These are phyloP conservation scores for Acrocephalus scirpaceus DNA, from an alignment of 2,797 vertebrate genomes.

Conservation along the genomic window DNA sequence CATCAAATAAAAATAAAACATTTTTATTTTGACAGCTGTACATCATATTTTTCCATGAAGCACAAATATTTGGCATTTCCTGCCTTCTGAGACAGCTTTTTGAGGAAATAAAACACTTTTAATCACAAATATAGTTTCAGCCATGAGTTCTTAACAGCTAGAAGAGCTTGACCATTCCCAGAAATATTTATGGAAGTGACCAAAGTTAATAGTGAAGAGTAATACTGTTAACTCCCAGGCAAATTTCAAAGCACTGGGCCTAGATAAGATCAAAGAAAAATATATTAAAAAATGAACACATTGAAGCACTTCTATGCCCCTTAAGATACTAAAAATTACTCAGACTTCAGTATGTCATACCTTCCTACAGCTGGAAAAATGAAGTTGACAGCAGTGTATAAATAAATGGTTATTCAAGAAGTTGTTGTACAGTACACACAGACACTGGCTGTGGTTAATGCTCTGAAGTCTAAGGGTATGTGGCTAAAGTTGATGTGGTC, in stretches of 20 bases:
- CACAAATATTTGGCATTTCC: neutral
- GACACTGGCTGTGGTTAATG: neutral
- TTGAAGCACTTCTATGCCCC: neutral
- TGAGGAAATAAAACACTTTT: neutral
- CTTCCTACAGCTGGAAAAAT: neutral
- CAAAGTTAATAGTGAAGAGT: neutral
- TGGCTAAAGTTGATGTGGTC: neutral
- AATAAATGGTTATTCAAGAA: neutral
- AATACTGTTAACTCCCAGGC: neutral
- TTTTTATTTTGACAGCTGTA: neutral
- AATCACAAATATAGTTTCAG: neutral
- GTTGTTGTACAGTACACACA: neutral
- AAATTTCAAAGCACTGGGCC: neutral
- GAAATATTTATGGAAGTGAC: neutral
- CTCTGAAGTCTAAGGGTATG: neutral
- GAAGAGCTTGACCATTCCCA: neutral
- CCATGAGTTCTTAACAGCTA: neutral
- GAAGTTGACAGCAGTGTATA: neutral
- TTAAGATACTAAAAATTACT: neutral
- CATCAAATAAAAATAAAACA: neutral
- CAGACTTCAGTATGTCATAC: neutral
- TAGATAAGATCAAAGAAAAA: neutral
- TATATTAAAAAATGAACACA: neutral
- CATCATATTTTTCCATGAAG: neutral
- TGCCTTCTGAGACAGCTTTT: neutral